Base-by-base conservation (phyloP, 2,888 invertebrate species). In the Syrphus vitripennis region DNA sequence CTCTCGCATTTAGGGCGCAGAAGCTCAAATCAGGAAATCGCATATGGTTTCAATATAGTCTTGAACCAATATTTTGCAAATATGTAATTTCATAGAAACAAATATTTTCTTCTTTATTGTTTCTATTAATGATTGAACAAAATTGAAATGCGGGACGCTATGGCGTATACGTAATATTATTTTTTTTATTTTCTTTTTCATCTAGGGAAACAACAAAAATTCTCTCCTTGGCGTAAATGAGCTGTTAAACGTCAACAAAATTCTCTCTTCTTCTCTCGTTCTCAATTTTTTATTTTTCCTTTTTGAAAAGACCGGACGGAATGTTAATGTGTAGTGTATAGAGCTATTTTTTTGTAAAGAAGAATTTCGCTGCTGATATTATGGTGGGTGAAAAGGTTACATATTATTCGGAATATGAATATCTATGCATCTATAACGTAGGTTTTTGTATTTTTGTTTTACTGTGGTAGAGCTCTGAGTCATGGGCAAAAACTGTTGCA, bases 101-200 rank as follows among this genome's bases (percentile, higher is more conserved):
- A 16, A 61, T 2, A 9, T 42, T 5, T 26, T 21, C 6, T 12
- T 48, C 12, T 4, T 74, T n/a, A 2, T 7, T 61, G n/a, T n/a
- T n/a, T 3, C 7, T 12, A 9, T 3, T 31, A n/a, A 70, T 24
- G n/a, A n/a, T n/a, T n/a, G n/a, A n/a, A 29, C 16, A 26, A 7
- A 63, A 1, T 53, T 53, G 6, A 24, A 24, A 24, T 10, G 19
- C 16, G 14, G 29, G 42, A 3, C 59, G 34, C 50, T 42, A 4
- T 12, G 72, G 70, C 80, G 83, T 71, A 83, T 80, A 80, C 80
- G 80, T 31, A 75, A 48, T 57, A 12, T 59, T 31, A 10, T 24
- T 16, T 50, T 16, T 50, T 34, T n/a, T 24, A n/a, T 67, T n/a
- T n/a, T 65, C 14, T 16, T 19, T n/a, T 21, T n/a, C 4, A 29